Percentiles rank a stretch among this genome's conserved stretches.
These are phyloP conservation scores for Ceratotherium simum DNA, from an alignment of 2,113 vertebrate species.

Conservation along the genomic window DNA sequence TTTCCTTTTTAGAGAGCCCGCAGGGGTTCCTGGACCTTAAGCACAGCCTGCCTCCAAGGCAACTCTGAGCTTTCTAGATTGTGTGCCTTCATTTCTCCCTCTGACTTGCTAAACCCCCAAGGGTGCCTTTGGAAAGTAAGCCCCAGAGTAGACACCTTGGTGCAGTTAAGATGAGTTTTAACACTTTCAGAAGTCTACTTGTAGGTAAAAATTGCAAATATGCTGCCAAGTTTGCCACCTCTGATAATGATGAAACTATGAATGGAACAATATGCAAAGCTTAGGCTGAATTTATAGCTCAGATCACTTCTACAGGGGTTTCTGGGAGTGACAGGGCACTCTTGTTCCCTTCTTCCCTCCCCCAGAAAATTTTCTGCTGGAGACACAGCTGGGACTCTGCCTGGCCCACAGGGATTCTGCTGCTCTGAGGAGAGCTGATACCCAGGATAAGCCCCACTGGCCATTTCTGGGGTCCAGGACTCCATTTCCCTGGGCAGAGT, in stretches of 20 bases:
- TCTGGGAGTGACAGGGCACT: not conserved
- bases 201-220: not conserved
- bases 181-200: not conserved
- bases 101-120: not conserved
- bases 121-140: not conserved
- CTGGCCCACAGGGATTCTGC: not conserved
- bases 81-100: not conserved
- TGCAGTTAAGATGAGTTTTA: not conserved
- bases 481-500: not conserved
- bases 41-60: not conserved
- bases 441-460: not conserved
- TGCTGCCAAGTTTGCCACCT: not conserved
- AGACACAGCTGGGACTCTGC: not conserved
- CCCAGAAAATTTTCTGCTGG: not conserved
- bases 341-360: not conserved
- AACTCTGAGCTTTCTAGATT: not conserved
- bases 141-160: not conserved
- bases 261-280: not conserved
- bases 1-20: not conserved
- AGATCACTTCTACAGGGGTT: not conserved
- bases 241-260: not conserved
- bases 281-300: not conserved
- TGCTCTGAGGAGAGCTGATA: not conserved
- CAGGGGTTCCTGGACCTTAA: not conserved
- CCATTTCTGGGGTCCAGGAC: no score